Evolutionary conservation across 1,140 invertebrate genomes (phyloP).

Genomic region (Zaprionus gabonicus): DNA sequence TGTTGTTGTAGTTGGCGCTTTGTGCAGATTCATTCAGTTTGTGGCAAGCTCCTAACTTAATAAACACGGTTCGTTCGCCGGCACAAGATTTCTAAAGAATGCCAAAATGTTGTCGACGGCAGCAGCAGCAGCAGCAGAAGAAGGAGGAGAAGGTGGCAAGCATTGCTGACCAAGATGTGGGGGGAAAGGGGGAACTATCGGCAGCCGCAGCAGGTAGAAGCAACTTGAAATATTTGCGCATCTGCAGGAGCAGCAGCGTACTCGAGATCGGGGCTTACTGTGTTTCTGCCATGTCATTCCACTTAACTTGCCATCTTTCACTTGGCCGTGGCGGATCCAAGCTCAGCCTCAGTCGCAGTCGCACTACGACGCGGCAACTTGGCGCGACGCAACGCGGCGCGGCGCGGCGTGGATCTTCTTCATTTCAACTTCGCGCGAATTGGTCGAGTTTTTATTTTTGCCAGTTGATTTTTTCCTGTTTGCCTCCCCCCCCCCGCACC

Average conservation of each 20-base stretch:
- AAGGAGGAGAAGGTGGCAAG: background rate
- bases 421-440: constrained; percentile 80
- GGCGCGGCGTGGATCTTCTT: constrained; percentile 57
- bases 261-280: constrained; percentile 64
- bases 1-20: constrained; percentile 62
- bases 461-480: constrained; percentile 4
- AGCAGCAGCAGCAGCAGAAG: background rate
- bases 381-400: constrained; percentile 19
- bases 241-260: constrained; percentile 79
- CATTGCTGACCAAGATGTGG: background rate
- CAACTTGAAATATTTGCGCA: constrained; percentile 80
- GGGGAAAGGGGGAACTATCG: background rate
- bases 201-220: constrained; percentile 62
- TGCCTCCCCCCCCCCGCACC: background rate
- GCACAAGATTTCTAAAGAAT: constrained; percentile 69
- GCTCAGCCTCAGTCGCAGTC: background rate
- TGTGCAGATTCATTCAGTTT: constrained; percentile 81
- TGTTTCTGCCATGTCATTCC: constrained; percentile 76
- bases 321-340: constrained; percentile 32
- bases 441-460: constrained; percentile 68
- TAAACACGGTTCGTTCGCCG: constrained; percentile 62
- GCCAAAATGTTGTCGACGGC: constrained; percentile 65
- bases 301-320: constrained; percentile 79
- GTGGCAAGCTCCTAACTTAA: constrained; percentile 74
- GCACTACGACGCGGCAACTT: background rate